Evolutionary conservation across 35 echinoderm and acorn worm genomes (phyloP), one percentile per base, ranked within the genome.

Genomic region (Heliocidaris erythrogramma): DNA sequence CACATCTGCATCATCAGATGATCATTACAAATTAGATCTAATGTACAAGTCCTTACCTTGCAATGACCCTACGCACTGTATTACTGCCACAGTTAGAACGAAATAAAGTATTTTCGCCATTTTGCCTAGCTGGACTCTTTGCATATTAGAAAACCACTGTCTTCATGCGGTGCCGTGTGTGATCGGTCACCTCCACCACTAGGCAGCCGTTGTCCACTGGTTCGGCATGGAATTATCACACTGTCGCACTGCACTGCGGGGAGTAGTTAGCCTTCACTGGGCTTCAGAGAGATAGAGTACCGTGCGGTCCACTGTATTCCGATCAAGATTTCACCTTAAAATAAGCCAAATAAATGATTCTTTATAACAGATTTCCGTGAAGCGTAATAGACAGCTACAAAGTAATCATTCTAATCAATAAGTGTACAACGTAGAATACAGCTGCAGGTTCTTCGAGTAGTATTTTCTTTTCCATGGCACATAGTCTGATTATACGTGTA

Each of bases 141-240:
- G 87, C 21, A 86, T 10, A 86, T 1, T 42, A 42, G 35, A 24
- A 29, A 86, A 86, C 52, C 52, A 56, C 52, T 42, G 35, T 56
- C 65, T 78, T 7, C 18, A 21, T 78, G 65, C 65, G 18, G 65
- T 27, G 24, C 17, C 60, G 65, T 18, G 65, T 78, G 65, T n/a
- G 27, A 78, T 78, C 65, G 65, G 27, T 78, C 65, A 27, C 27
- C 65, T 78, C 65, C 21, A n/a, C 65, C 65, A 42, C 49, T 24
- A 8, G 27, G 89, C 89, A 32, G 91, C 50, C 49, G 13, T 92
- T 48, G 31, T 48, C 14, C 48, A 92, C n/a, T 48, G 29, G 48
- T 13, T 42, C 91, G 49, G 50, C 50, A 30, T 59, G 49, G 89
- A 91, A 91, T 91, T 59, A 92, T 92, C 91, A 92, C 91, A 92